Evolutionary conservation across 2,888 invertebrate species (phyloP).

Genomic region (Oconnorella tubifera): DNA sequence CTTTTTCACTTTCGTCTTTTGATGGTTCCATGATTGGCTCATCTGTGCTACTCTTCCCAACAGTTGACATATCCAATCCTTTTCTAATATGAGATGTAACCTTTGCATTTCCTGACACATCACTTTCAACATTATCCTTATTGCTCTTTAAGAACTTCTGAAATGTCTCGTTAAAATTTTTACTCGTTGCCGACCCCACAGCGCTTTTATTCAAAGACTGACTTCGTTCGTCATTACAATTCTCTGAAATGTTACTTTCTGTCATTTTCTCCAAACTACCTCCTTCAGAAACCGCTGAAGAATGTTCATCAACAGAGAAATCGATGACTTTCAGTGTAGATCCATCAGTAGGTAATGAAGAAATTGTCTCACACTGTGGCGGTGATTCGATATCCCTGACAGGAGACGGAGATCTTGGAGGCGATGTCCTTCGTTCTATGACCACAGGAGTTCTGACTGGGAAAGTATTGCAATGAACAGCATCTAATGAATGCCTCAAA

Average conservation of each 20-base stretch:
- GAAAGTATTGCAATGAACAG: too few species aligned
- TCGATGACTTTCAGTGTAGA: neutral
- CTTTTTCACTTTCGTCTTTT: too few species aligned
- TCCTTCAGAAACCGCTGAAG: neutral
- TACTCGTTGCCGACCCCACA: neutral
- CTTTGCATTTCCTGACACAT: too few species aligned
- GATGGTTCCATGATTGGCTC: too few species aligned
- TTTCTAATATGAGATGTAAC: too few species aligned
- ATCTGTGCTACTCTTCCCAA: too few species aligned
- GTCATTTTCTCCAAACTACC: neutral
- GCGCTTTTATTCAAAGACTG: neutral
- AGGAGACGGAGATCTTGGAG: conserved; percentile 1
- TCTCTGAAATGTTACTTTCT: too few species aligned
- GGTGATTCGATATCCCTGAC: neutral
- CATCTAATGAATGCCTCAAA: too few species aligned
- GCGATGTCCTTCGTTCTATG: too few species aligned
- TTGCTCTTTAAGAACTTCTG: neutral
- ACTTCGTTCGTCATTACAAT: neutral
- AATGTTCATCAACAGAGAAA: neutral
- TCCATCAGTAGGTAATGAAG: neutral
- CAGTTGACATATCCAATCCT: too few species aligned
- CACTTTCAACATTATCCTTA: neutral
- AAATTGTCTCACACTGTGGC: neutral
- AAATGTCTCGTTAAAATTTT: neutral
- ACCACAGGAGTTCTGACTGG: too few species aligned